phyloP scores from a whole-genome alignment of 2,113 vertebrate genomes.

The Pogonocichla stellata region DNA sequence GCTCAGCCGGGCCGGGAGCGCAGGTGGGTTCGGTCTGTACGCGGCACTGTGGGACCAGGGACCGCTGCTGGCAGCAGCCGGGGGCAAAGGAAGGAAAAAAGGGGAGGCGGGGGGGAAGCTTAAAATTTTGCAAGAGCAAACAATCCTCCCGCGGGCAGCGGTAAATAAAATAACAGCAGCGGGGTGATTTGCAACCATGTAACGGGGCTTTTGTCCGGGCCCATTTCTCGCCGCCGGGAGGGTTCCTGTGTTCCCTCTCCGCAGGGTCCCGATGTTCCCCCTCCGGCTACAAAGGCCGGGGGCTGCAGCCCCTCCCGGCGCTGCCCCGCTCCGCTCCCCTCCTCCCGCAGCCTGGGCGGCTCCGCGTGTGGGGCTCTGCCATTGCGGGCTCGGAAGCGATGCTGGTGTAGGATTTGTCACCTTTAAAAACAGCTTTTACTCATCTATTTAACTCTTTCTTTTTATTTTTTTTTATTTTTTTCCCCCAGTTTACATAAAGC shows the following conservation, averaged over 20 bases:
- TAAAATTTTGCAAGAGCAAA: constrained; percentile 76
- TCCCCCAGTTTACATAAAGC: background rate
- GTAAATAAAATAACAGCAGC: constrained; percentile 89
- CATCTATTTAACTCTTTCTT: constrained; percentile 32
- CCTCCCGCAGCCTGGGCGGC: constrained; percentile 69
- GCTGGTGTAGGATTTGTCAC: constrained; percentile 23
- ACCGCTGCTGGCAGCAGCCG: constrained; percentile 3
- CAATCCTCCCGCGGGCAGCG: constrained; percentile 76
- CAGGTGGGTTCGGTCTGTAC: constrained; percentile 27
- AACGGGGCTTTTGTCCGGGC: constrained; percentile 90
- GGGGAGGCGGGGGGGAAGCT: background rate
- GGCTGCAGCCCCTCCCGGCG: constrained; percentile 77
- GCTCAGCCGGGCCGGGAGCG: background rate
- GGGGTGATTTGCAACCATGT: constrained; percentile 95
- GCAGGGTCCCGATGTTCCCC: constrained; percentile 81
- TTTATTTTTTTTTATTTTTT: background rate
- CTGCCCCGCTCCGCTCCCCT: constrained; percentile 75
- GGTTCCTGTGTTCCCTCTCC: constrained; percentile 84
- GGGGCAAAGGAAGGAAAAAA: background rate
- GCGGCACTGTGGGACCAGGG: constrained; percentile 60
- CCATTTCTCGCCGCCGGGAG: constrained; percentile 76
- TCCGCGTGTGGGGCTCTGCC: constrained; percentile 62
- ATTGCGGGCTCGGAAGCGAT: constrained; percentile 53
- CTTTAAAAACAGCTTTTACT: constrained; percentile 71
- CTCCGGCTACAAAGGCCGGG: constrained; percentile 79